Evolutionary conservation across 2,113 vertebrate species (phyloP).

Genomic region (Brachyhypopomus gauderio): DNA sequence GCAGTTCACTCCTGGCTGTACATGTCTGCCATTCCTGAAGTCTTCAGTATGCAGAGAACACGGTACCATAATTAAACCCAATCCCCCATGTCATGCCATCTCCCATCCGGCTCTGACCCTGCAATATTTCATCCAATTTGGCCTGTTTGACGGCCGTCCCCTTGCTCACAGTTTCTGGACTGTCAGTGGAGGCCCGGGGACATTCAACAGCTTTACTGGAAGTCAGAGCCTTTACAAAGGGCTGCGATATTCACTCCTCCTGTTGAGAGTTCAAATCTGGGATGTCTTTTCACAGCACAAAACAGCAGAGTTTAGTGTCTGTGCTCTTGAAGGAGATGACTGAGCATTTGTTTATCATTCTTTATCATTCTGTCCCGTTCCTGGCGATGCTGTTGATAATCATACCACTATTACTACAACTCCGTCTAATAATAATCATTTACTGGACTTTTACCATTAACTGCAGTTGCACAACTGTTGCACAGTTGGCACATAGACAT

Average conservation of each 20-base stretch:
- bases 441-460: neutral
- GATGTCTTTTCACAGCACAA: neutral
- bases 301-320: no score
- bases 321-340: no score
- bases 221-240: constrained; percentile 6
- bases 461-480: no score
- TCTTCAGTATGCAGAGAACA: constrained; percentile 53
- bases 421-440: no score
- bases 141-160: neutral
- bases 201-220: constrained; percentile 7
- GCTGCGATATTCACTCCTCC: neutral
- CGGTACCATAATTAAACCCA: constrained; percentile 49
- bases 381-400: no score
- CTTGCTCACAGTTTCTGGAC: constrained; percentile 21
- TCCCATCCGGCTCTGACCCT: constrained; percentile 44
- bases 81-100: constrained; percentile 42
- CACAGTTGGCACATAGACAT: neutral
- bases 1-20: neutral
- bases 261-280: neutral
- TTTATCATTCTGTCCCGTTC: no score
- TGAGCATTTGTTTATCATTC: no score
- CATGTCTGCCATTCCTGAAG: constrained; percentile 25
- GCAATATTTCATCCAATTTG: constrained; percentile 55
- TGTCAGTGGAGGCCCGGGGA: constrained; percentile 21
- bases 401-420: no score